Conservation (phyloP, 30 jellyfish, hydroid and myxozoan genomes). For the Aurelia sp. region DNA sequence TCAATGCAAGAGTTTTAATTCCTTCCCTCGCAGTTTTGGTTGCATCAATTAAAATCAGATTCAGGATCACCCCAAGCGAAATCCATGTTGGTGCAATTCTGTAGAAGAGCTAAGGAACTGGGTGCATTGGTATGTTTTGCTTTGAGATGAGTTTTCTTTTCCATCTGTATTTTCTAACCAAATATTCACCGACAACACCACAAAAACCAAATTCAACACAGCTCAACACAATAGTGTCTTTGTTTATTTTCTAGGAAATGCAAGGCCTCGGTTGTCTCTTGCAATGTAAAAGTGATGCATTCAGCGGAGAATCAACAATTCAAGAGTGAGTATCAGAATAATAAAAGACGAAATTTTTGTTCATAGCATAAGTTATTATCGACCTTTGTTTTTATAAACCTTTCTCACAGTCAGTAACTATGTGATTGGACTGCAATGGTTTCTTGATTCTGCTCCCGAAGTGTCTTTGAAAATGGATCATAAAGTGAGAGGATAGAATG, state of each 20-base stretch:
- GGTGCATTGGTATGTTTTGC: slow-evolving; percentile 29
- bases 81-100: slow-evolving; percentile 36
- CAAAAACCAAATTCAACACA: background rate
- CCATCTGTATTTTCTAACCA: background rate
- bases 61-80: slow-evolving; percentile 28
- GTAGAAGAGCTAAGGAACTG: slow-evolving; percentile 39
- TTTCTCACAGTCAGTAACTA: no score
- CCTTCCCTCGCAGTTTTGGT: slow-evolving; percentile 21
- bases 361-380: no score
- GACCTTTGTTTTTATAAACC: no score
- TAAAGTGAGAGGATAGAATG: no score
- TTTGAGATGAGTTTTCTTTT: background rate
- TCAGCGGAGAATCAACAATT: slow-evolving; percentile 31
- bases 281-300: slow-evolving; percentile 57
- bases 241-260: slow-evolving; percentile 13
- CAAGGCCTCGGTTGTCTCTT: slow-evolving; percentile 40
- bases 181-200: background rate
- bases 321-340: background rate
- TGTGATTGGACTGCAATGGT: no score
- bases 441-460: no score
- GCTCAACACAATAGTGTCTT: background rate
- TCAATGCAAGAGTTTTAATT: background rate
- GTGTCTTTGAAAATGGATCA: no score
- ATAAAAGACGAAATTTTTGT: no score
- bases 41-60: slow-evolving; percentile 38